These are phyloP conservation scores for Halcyon senegalensis DNA, from an alignment of 2,113 vertebrate species.

Conservation along the genomic window DNA sequence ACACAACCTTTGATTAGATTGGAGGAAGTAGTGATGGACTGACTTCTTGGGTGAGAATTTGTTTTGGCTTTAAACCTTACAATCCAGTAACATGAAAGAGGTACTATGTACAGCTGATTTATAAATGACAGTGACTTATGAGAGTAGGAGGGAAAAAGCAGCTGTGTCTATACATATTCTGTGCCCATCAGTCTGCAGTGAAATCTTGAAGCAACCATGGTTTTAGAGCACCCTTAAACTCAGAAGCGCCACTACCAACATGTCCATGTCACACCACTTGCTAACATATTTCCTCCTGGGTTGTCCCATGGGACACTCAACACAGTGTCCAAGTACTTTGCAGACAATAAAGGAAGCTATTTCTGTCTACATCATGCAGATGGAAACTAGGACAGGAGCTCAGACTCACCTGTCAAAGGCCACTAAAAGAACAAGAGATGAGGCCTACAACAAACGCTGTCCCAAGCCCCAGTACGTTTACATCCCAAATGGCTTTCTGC, in stretches of 20 bases:
- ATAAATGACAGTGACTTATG: background rate
- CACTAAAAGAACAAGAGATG: background rate
- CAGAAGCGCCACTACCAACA: background rate
- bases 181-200: background rate
- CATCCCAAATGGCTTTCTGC: background rate
- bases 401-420: background rate
- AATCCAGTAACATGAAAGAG: background rate
- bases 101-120: background rate
- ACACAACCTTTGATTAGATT: background rate
- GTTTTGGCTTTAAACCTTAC: background rate
- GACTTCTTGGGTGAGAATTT: background rate
- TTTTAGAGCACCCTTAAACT: background rate
- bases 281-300: background rate
- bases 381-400: background rate
- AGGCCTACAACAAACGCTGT: background rate
- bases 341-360: background rate
- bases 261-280: background rate
- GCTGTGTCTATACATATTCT: background rate
- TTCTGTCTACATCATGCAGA: background rate
- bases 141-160: background rate
- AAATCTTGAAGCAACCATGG: background rate
- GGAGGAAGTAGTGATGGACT: background rate
- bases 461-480: background rate
- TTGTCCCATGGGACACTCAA: background rate
- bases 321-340: background rate